Conservation (phyloP, 1,140 invertebrate genomes). For the Solen grandis region DNA sequence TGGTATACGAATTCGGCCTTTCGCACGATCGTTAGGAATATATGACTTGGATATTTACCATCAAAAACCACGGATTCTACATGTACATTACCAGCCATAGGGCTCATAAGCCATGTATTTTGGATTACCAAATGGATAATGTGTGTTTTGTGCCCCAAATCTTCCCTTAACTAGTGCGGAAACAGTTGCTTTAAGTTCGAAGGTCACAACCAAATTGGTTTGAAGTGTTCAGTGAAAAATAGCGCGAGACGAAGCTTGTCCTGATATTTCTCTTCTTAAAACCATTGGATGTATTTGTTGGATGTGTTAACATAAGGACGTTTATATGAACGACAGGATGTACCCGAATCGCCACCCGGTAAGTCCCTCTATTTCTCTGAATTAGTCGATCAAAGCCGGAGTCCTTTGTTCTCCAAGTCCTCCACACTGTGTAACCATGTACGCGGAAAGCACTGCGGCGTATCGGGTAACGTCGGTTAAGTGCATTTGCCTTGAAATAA, state of each 20-base stretch:
- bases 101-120: conserved; percentile 45
- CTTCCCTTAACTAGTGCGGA: no score
- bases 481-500: conserved; percentile 32
- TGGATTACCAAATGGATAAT: conserved; percentile 51
- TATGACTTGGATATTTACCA: conserved; percentile 25
- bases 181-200: conserved; percentile 25
- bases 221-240: background rate
- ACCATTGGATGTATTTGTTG: background rate
- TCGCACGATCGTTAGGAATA: background rate
- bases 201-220: conserved; percentile 1
- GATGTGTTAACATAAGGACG: background rate
- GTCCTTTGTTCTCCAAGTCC: conserved; percentile 47
- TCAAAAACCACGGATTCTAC: conserved; percentile 25
- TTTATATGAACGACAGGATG: conserved; percentile 65
- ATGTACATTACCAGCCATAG: background rate
- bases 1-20: conserved; percentile 27
- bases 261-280: background rate
- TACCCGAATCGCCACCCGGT: conserved; percentile 81
- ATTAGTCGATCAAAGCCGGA: conserved; percentile 23
- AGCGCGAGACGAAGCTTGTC: background rate
- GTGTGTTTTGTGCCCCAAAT: conserved; percentile 21
- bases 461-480: conserved; percentile 39
- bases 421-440: conserved; percentile 44
- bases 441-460: conserved; percentile 23
- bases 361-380: conserved; percentile 64